phyloP scores from a whole-genome alignment of 2,888 invertebrate species.

The Phymatocera aterrima region DNA sequence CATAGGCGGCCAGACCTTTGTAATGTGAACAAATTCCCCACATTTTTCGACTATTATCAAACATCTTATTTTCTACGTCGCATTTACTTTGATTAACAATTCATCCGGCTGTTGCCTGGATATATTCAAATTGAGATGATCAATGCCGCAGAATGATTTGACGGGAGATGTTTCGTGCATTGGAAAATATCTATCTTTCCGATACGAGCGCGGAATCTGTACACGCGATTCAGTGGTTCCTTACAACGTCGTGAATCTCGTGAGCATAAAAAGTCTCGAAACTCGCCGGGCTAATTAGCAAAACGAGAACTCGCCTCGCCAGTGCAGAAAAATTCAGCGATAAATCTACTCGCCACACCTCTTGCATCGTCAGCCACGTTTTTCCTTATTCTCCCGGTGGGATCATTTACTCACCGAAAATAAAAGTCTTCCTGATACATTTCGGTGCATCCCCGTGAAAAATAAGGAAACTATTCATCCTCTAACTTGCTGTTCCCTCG shows the following conservation, averaged over 20 bases:
- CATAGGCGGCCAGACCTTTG: not conserved
- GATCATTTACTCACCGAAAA: no score
- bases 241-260: not conserved
- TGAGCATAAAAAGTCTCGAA: not conserved
- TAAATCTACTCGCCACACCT: slow-evolving; percentile 17
- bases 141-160: no score
- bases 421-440: not conserved
- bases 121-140: no score
- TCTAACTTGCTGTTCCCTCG: not conserved
- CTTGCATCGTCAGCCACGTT: not conserved
- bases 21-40: no score
- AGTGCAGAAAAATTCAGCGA: not conserved
- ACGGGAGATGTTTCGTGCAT: no score
- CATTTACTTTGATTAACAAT: no score
- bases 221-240: not conserved
- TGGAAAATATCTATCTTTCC: not conserved
- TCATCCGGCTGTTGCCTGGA: no score
- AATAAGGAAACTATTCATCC: not conserved
- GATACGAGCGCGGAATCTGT: not conserved
- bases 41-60: no score
- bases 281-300: slow-evolving; percentile 9
- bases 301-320: not conserved
- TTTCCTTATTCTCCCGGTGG: not conserved
- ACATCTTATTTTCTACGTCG: no score
- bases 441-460: not conserved